These are phyloP conservation scores for Prochilodus magdalenae DNA, from an alignment of 2,113 vertebrate genomes.

Conservation along the genomic window DNA sequence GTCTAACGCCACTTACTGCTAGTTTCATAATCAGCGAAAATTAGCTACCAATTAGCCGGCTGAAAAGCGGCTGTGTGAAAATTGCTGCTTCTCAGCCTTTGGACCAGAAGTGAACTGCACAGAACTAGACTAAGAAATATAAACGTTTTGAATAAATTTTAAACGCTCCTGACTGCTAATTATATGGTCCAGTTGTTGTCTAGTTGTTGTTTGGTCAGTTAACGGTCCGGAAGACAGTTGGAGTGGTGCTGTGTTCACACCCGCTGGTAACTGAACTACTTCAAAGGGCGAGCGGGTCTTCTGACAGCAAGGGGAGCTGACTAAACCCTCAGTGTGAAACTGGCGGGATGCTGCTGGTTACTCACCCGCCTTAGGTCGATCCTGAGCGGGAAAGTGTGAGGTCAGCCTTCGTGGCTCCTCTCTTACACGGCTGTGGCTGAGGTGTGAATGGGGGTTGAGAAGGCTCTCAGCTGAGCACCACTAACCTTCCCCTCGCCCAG, in stretches of 20 bases:
- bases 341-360: not conserved
- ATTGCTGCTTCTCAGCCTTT: not conserved
- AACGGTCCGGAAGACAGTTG: conserved; percentile 10
- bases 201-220: conserved; percentile 13
- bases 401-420: conserved; percentile 22
- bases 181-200: not conserved
- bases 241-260: conserved; percentile 41
- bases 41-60: too few species aligned
- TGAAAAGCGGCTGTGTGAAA: not conserved
- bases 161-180: too few species aligned
- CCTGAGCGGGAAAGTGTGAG: conserved; percentile 42
- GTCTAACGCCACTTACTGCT: not conserved
- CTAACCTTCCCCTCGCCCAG: not conserved
- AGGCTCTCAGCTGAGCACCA: not conserved
- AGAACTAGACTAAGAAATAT: too few species aligned
- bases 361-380: not conserved
- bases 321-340: conserved; percentile 27
- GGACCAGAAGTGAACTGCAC: too few species aligned
- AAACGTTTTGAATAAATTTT: too few species aligned
- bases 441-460: conserved; percentile 4
- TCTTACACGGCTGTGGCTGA: not conserved
- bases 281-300: conserved; percentile 42
- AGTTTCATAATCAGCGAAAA: too few species aligned
- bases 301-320: conserved; percentile 19
- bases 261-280: conserved; percentile 25